Conservation (phyloP, 2,888 invertebrate genomes). For the Cactoblastis cactorum region DNA sequence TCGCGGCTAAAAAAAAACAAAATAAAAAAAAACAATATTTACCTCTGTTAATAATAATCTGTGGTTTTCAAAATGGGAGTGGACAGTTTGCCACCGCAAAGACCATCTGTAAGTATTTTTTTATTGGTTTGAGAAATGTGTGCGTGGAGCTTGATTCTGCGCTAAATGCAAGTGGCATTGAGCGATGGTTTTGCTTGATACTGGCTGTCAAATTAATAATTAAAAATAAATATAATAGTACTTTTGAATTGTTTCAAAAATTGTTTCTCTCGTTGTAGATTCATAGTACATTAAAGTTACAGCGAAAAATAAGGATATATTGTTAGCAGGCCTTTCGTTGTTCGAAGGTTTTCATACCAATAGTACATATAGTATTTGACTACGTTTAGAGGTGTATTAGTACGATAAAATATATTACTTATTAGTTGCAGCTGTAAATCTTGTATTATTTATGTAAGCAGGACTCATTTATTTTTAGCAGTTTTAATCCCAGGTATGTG, state of each 20-base stretch:
- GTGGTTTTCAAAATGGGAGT: conserved; percentile 54
- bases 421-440: no score
- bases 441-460: no score
- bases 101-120: conserved; percentile 44
- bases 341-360: no score
- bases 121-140: not conserved
- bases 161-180: not conserved
- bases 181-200: not conserved
- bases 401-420: no score
- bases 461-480: no score
- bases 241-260: not conserved
- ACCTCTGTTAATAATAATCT: conserved; percentile 28
- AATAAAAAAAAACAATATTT: conserved; percentile 25
- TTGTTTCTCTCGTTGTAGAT: no score
- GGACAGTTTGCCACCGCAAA: conserved; percentile 53
- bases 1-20: conserved; percentile 34
- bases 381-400: no score
- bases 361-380: no score
- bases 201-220: not conserved
- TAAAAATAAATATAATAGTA: not conserved
- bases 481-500: no score
- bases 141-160: conserved; percentile 5
- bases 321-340: no score
- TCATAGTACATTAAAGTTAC: no score
- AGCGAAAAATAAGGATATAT: no score